Base-by-base conservation (phyloP, 2,888 invertebrate species). In the Ochropleura leucogaster region DNA sequence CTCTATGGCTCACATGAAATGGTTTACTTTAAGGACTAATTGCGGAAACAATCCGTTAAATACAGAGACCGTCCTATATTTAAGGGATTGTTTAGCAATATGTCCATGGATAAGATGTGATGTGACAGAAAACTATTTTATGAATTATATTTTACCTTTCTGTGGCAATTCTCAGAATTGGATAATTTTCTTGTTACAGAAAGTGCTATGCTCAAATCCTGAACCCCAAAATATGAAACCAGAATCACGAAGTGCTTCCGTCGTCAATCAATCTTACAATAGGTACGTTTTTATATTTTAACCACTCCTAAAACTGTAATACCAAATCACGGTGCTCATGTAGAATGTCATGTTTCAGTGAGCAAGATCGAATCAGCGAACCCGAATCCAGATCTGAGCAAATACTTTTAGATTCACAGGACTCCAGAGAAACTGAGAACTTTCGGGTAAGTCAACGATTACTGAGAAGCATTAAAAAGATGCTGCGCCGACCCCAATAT, bases 361-460 rank as follows among this genome's bases (percentile, higher is more conserved):
- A 96, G 87, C 95, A 94, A 87, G 96, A 96, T 18, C 87, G 79
- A 44, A 85, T 87, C 49, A 87, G 87, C 78, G 96, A 96, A 68
- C 94, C 93, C 0, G 95, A 95, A 77, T 95, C 95, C 3, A 91
- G 93, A 75, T 95, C 96, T 8, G 96, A 96, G 70, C 95, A 95
- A 86, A 90, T 96, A 66, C 88, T 94, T 42, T 78, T 96, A 80
- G 94, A 95, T 68, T 93, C 95, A 0, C 95, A 96, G 76, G 94
- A 92, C 71, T 93, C 94, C 0, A 93, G 96, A 70, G 96, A 96
- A 63, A 92, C 91, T 68, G 96, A 95, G 74, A 94, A 91, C 82
- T 96, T 93, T 64, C 92, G 95, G 87, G 96, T 96, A 88, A 83
- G 91, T 89, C 40, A 18, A 59, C 40, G 7, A 62, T 44, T 51